phyloP scores from a whole-genome alignment of 2,113 vertebrate species.

The Podarcis muralis region DNA sequence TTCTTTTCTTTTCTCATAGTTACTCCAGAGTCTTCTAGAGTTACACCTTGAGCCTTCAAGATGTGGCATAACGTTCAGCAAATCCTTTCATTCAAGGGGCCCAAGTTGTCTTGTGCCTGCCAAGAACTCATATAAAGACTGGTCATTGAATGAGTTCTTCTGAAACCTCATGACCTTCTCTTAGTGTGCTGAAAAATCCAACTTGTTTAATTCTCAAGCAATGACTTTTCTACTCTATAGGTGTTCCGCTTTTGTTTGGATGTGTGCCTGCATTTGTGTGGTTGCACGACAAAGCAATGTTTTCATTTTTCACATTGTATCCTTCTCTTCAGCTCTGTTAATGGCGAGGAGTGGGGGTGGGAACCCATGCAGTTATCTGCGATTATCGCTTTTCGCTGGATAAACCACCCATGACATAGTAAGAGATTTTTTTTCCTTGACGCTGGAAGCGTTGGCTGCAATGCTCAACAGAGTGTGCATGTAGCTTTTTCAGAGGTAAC shows the following conservation, averaged over 20 bases:
- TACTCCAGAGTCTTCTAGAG: neutral
- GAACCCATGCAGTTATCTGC: slow-evolving; percentile 73
- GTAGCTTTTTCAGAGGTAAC: slow-evolving; percentile 51
- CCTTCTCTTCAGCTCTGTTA: slow-evolving; percentile 60
- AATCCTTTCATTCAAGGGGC: neutral
- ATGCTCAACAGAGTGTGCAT: slow-evolving; percentile 55
- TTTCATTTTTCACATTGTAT: slow-evolving; percentile 36
- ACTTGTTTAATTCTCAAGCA: neutral
- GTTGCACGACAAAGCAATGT: slow-evolving; percentile 19
- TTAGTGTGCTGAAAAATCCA: neutral
- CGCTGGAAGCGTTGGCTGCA: slow-evolving; percentile 41
- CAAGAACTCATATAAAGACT: neutral
- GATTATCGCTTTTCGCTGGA: slow-evolving; percentile 77
- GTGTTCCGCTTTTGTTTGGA: slow-evolving; percentile 27
- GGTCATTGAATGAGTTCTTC: rapidly evolving
- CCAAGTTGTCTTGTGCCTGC: neutral
- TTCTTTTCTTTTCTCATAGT: neutral
- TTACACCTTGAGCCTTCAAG: neutral
- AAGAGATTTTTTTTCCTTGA: slow-evolving; percentile 45
- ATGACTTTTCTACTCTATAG: neutral
- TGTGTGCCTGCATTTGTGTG: no score
- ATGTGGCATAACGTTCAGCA: neutral
- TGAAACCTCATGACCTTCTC: rapidly evolving
- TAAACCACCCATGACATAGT: slow-evolving; percentile 73
- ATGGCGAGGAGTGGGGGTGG: slow-evolving; percentile 25